Conservation (phyloP, 2,113 vertebrate genomes). For the Symphodus melops region DNA sequence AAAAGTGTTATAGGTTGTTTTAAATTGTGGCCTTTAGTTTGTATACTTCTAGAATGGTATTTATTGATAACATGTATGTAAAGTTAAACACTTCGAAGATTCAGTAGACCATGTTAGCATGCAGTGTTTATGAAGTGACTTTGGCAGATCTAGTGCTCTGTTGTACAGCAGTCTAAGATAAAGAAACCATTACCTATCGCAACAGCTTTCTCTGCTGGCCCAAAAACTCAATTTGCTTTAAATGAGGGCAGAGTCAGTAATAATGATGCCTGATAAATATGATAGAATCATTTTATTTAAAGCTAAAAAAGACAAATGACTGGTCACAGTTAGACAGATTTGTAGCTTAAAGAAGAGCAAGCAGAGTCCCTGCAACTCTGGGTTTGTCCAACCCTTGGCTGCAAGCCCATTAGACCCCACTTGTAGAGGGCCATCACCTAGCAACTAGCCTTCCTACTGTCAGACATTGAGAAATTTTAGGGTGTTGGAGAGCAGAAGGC, state of each 20-base stretch:
- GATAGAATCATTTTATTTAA: slow-evolving; percentile 21
- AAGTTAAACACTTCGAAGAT: too few species aligned
- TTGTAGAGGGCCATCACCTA: slow-evolving; percentile 70
- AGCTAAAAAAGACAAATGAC: slow-evolving; percentile 38
- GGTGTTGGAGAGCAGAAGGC: neutral
- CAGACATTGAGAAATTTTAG: slow-evolving; percentile 24
- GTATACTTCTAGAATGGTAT: too few species aligned
- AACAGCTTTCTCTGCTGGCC: too few species aligned
- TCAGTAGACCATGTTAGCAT: too few species aligned
- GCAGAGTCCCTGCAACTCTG: slow-evolving; percentile 34
- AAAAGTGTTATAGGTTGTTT: too few species aligned
- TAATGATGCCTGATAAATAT: slow-evolving; percentile 30
- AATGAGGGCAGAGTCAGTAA: neutral
- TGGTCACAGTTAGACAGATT: slow-evolving; percentile 20
- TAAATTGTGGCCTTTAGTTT: too few species aligned
- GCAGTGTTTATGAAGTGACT: too few species aligned
- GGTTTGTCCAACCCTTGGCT: slow-evolving; percentile 25
- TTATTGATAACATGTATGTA: too few species aligned
- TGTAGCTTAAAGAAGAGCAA: slow-evolving; percentile 9
- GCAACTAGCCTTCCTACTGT: slow-evolving; percentile 61
- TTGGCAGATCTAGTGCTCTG: too few species aligned
- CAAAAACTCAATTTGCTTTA: neutral
- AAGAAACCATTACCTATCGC: too few species aligned
- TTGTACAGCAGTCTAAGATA: too few species aligned
- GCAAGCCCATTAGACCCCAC: slow-evolving; percentile 41